Evolutionary conservation across 2,113 vertebrate genomes (phyloP).

Genomic region (Collichthys lucidus): DNA sequence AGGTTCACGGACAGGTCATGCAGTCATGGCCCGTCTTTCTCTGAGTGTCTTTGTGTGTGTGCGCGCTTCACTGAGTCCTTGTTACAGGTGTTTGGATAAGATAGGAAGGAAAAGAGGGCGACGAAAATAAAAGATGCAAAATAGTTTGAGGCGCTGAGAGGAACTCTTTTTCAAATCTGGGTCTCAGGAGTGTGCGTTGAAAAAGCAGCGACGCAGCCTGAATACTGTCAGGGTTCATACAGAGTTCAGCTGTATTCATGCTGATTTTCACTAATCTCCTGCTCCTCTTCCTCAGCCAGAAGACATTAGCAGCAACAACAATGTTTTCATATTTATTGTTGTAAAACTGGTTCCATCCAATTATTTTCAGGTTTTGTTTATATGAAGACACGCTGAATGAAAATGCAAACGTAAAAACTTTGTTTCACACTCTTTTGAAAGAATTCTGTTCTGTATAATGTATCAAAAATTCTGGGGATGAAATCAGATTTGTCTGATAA

Average conservation of each 20-base stretch:
- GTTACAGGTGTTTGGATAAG: constrained; percentile 70
- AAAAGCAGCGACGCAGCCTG: constrained; percentile 30
- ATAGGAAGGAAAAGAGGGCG: constrained; percentile 34
- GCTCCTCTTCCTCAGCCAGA: constrained; percentile 44
- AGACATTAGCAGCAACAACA: constrained; percentile 34
- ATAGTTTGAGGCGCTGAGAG: constrained; percentile 48
- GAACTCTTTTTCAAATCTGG: constrained; percentile 51
- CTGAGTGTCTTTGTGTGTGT: constrained; percentile 15
- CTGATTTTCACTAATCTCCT: constrained; percentile 49
- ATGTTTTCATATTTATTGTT: constrained; percentile 36
- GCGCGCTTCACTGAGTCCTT: constrained; percentile 6
- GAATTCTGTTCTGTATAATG: not conserved
- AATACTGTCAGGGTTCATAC: constrained; percentile 53
- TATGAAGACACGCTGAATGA: not conserved
- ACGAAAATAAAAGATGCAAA: constrained; percentile 54
- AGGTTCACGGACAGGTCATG: constrained; percentile 51
- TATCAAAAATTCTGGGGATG: not conserved
- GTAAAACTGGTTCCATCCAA: constrained; percentile 13
- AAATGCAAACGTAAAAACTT: not conserved
- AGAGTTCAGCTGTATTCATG: constrained; percentile 62
- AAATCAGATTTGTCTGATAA: not conserved
- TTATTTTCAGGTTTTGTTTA: constrained; percentile 30
- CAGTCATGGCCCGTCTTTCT: constrained; percentile 11
- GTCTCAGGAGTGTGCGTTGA: constrained; percentile 36
- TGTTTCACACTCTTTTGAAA: not conserved